Evolutionary conservation across 2,113 vertebrate species (phyloP), one percentile per base, ranked within the genome.

Genomic region (Sula dactylatra): DNA sequence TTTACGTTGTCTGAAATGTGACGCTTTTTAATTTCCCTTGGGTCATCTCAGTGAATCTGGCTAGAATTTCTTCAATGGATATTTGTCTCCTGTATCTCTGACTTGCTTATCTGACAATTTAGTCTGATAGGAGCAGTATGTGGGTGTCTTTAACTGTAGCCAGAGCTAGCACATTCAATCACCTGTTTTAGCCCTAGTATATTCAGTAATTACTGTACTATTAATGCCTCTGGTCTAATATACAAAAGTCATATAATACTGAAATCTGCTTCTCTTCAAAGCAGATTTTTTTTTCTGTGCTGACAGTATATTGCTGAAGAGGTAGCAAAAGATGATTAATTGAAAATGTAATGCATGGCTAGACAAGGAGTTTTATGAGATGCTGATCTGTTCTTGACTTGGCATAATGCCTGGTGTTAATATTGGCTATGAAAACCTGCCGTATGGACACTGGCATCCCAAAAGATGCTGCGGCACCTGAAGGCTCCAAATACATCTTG

Each of bases 1-100:
- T 86, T 94, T 94, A 77, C 88, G 96, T 97, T 95, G 82, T 89
- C 86, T 96, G 95, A 97, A 97, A 97, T 83, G 70, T 80, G 91
- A 90, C 0, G 1, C 76, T 90, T 95, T 96, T 96, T 95, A 83
- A 97, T 97, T 97, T 97, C 91, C 82, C 90, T 58, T 45, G 77
- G 71, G 92, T 81, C 59, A 64, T 69, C 32, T 90, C 52, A 27
- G n/a, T 91, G 95, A 93, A 81, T 76, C 82, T 87, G 88, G 45
- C 77, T 90, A 59, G 64, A 86, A 67, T 94, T 90, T 95, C 81
- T 86, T 88, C 77, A 64, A 16, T 94, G 91, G 59, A 26, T 92
- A 40, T 81, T 88, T 80, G 31, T 89, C 73, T 93, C 21, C 73
- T 47, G 6, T 67, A 59, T 82, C 58, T 95, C 59, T 73, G 59